Percentiles rank a stretch among this genome's conserved stretches.
Evolutionary conservation across 2,888 invertebrate species (phyloP).

Genomic region (Ypsolopha scabrella): DNA sequence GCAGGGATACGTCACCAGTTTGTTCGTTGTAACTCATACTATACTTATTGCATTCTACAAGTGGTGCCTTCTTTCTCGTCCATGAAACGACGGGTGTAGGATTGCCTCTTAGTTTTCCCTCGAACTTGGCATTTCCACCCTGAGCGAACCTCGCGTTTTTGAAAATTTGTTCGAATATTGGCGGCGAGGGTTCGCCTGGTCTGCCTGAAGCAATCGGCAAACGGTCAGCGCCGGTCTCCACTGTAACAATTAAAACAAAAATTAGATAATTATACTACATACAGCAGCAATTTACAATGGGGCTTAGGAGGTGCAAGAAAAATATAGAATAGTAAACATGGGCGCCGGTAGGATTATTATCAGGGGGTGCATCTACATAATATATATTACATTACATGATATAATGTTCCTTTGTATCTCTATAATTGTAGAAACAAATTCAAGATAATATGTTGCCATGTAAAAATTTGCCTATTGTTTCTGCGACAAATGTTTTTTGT

Average conservation of each 20-base stretch:
- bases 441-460: too few species aligned
- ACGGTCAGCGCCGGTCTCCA: conserved; percentile 70
- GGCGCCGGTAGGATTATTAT: too few species aligned
- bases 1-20: conserved; percentile 90
- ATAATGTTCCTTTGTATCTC: too few species aligned
- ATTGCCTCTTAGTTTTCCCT: conserved; percentile 90
- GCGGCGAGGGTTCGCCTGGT: conserved; percentile 88
- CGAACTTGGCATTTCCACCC: conserved; percentile 93
- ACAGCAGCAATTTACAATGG: too few species aligned
- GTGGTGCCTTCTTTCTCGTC: conserved; percentile 88
- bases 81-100: conserved; percentile 93
- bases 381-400: too few species aligned
- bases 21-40: conserved; percentile 91
- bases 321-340: too few species aligned
- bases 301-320: too few species aligned
- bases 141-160: conserved; percentile 95
- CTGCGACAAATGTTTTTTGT: too few species aligned
- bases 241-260: conserved; percentile 60
- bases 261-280: too few species aligned
- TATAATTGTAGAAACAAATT: too few species aligned
- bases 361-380: too few species aligned
- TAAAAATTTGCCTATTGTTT: too few species aligned
- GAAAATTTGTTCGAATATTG: conserved; percentile 96
- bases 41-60: conserved; percentile 87
- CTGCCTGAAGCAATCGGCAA: conserved; percentile 44